These are phyloP conservation scores for Pyralis farinalis DNA, from an alignment of 2,888 invertebrate species.

Conservation along the genomic window DNA sequence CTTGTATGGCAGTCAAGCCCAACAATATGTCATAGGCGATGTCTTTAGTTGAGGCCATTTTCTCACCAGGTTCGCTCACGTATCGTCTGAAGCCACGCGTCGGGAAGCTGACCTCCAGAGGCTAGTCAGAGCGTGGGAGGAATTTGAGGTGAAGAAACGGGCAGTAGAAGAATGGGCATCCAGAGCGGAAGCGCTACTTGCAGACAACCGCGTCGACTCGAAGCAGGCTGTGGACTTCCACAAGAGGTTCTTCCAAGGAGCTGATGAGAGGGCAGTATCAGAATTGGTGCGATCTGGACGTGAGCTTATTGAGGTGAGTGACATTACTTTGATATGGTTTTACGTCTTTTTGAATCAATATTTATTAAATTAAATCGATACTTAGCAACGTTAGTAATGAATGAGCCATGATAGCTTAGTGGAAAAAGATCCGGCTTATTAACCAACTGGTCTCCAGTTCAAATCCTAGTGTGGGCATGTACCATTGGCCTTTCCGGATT, in stretches of 20 bases:
- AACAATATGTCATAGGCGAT: too few relatives aligned
- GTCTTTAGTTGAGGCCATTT: too few relatives aligned
- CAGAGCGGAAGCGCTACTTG: conserved; percentile 90
- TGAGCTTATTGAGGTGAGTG: conserved; percentile 82
- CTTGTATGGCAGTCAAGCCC: too few relatives aligned
- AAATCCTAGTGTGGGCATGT: too few relatives aligned
- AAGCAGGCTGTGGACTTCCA: conserved; percentile 91
- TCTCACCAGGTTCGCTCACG: conserved; percentile 83
- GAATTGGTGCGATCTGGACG: conserved; percentile 89
- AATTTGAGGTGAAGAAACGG: conserved; percentile 89
- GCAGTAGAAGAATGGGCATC: conserved; percentile 93
- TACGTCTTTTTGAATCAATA: too few relatives aligned
- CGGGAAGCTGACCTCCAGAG: conserved; percentile 91
- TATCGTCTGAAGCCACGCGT: conserved; percentile 87
- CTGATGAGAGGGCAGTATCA: conserved; percentile 91
- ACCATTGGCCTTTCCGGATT: too few relatives aligned
- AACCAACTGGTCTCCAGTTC: too few relatives aligned
- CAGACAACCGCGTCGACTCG: conserved; percentile 89
- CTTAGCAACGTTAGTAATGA: too few relatives aligned
- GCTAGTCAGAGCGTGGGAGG: conserved; percentile 91
- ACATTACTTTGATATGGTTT: too few relatives aligned
- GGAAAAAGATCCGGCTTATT: too few relatives aligned
- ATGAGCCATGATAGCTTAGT: too few relatives aligned
- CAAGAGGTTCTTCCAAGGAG: conserved; percentile 92
- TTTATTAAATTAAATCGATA: too few relatives aligned